Conservation (phyloP, 2,888 invertebrate species). For the Dichetophora obliterata region DNA sequence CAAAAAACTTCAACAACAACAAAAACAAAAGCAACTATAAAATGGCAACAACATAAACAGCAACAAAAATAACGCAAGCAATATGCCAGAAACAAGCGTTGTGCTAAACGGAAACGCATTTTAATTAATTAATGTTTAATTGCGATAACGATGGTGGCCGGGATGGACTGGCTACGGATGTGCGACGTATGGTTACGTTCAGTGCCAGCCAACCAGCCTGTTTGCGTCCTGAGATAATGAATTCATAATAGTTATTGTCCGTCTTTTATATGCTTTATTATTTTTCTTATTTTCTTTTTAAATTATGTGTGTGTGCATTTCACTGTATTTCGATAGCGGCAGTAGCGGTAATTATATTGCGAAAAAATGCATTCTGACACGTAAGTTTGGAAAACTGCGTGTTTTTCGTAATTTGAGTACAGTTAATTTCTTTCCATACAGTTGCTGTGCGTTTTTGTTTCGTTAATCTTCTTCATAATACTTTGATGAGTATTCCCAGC, state of each 20-base stretch:
- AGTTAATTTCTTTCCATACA: too few species aligned
- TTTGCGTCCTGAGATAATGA: neutral
- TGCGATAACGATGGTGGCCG: neutral
- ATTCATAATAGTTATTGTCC: neutral
- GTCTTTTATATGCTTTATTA: too few species aligned
- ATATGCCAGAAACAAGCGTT: neutral
- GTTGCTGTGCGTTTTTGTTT: too few species aligned
- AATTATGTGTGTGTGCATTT: too few species aligned
- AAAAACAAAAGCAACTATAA: neutral
- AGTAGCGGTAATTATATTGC: too few species aligned
- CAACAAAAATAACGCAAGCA: neutral
- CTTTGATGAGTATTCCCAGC: too few species aligned
- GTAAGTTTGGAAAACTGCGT: too few species aligned
- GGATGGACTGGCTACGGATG: neutral
- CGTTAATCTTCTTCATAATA: too few species aligned
- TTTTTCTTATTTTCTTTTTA: too few species aligned
- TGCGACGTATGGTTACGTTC: neutral
- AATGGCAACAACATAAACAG: neutral
- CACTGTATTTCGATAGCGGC: too few species aligned
- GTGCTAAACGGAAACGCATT: slow-evolving; percentile 14
- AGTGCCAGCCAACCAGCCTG: neutral
- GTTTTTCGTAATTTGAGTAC: too few species aligned
- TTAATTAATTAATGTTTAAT: slow-evolving; percentile 28
- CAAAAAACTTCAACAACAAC: neutral
- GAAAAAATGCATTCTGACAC: too few species aligned